Percentiles rank a stretch among this genome's conserved stretches.
phyloP scores from a whole-genome alignment of 2,113 vertebrate genomes.

The Bombycilla garrulus region DNA sequence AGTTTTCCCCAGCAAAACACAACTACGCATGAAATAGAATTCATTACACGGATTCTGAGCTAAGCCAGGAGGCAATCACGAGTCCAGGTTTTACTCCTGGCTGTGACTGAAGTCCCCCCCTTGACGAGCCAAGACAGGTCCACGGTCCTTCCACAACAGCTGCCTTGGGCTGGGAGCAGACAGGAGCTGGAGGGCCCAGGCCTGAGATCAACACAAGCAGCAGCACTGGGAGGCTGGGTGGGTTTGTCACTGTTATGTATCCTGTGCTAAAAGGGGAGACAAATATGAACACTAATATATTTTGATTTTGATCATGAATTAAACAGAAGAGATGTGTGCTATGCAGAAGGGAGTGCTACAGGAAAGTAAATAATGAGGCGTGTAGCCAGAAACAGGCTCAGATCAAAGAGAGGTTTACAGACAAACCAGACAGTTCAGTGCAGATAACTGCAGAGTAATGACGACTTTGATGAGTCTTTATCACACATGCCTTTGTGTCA shows the following conservation, averaged over 20 bases:
- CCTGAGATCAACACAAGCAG: not conserved
- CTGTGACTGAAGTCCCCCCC: not conserved
- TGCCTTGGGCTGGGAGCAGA: not conserved
- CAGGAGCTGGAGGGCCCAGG: not conserved
- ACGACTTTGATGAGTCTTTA: constrained; percentile 52
- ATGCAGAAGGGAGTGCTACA: not conserved
- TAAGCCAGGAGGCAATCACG: not conserved
- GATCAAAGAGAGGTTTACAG: constrained; percentile 38
- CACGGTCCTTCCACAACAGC: not conserved
- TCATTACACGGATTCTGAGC: not conserved
- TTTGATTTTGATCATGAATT: constrained; percentile 40
- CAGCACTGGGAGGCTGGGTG: not conserved
- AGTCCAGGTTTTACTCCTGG: not conserved
- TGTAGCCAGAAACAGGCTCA: not conserved
- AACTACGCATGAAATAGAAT: not conserved
- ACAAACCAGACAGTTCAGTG: constrained; percentile 20
- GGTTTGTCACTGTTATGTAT: not conserved
- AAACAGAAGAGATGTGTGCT: constrained; percentile 4
- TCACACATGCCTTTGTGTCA: constrained; percentile 6
- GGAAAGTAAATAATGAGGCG: constrained; percentile 32
- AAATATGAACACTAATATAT: not conserved
- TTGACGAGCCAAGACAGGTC: not conserved
- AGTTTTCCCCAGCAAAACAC: not conserved
- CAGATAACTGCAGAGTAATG: constrained; percentile 28
- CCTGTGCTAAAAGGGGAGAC: not conserved